phyloP scores from a whole-genome alignment of 92 coral and sea anemone genomes.

The Palythoa caribaeorum region DNA sequence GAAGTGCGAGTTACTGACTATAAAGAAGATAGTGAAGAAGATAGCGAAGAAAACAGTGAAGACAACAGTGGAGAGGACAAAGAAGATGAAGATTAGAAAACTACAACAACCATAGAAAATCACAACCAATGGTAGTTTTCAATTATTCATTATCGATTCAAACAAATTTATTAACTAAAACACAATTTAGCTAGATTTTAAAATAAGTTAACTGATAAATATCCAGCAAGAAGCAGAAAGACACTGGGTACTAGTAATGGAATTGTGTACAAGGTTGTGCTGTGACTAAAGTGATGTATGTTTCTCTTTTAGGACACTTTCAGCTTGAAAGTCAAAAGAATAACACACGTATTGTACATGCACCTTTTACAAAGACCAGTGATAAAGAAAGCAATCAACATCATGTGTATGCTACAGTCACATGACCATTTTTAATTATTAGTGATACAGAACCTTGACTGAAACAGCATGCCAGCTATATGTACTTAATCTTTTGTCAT shows the following conservation, averaged over 20 bases:
- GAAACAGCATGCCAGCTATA: neutral
- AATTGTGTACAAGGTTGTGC: too few species aligned
- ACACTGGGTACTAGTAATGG: too few species aligned
- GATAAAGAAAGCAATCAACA: too few species aligned
- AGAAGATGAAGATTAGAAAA: too few species aligned
- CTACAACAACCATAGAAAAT: too few species aligned
- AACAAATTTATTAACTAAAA: neutral
- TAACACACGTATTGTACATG: neutral
- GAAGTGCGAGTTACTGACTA: too few species aligned
- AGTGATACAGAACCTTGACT: neutral
- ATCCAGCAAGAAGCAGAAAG: neutral
- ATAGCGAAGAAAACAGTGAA: too few species aligned
- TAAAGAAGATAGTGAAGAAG: neutral
- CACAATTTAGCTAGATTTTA: neutral
- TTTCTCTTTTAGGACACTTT: neutral
- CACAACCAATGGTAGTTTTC: neutral
- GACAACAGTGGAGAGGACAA: too few species aligned
- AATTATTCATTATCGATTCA: neutral
- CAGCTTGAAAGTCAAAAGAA: conserved; percentile 1
- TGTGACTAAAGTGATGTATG: too few species aligned
- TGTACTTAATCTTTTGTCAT: too few species aligned
- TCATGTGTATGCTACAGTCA: too few species aligned
- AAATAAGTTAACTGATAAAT: neutral
- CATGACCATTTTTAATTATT: neutral
- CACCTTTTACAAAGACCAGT: conserved; percentile 3